A percentile compares a stretch with the other conserved stretches of the same genome.
phyloP scores from a whole-genome alignment of 2,797 vertebrate genomes.

The Onychomys torridus region DNA sequence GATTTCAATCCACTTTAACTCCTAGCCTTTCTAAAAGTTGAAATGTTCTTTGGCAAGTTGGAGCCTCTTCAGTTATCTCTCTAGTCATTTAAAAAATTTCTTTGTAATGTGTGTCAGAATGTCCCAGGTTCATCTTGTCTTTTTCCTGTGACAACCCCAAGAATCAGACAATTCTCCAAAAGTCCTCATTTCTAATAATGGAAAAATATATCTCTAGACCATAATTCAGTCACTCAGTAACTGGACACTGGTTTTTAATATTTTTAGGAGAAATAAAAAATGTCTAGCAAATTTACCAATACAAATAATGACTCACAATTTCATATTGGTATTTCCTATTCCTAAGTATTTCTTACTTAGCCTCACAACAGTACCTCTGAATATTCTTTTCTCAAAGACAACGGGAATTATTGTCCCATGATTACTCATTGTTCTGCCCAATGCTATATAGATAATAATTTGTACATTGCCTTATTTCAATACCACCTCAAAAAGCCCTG shows the following conservation, averaged over 20 bases:
- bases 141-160: neutral
- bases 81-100: neutral
- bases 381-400: neutral
- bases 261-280: neutral
- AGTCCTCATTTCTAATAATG: neutral
- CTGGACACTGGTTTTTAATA: neutral
- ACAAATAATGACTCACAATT: neutral
- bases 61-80: neutral
- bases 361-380: neutral
- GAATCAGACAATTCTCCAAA: neutral
- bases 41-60: neutral
- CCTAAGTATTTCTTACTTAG: neutral
- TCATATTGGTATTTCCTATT: neutral
- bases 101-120: neutral
- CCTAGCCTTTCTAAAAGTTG: neutral
- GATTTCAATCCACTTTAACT: neutral
- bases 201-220: neutral
- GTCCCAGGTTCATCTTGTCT: neutral
- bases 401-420: neutral
- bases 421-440: neutral
- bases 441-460: neutral
- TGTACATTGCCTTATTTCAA: neutral
- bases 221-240: neutral
- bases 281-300: neutral
- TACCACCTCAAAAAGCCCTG: too few species aligned